phyloP scores from a whole-genome alignment of 2,113 vertebrate genomes.

The Delphinapterus leucas region DNA sequence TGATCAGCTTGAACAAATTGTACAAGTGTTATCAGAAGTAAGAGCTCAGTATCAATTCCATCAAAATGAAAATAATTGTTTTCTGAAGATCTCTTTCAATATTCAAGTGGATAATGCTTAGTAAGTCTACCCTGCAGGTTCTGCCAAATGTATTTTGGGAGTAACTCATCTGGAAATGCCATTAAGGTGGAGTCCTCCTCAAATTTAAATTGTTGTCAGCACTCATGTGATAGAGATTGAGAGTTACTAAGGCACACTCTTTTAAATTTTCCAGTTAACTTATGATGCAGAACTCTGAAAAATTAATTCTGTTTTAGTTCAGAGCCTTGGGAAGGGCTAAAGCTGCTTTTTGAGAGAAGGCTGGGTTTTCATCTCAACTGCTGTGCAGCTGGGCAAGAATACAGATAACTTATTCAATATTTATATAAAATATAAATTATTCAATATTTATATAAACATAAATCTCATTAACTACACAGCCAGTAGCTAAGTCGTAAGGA shows the following conservation, averaged over 20 bases:
- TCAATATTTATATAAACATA: not conserved
- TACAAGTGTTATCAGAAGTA: not conserved
- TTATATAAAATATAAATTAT: not conserved
- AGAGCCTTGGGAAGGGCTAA: not conserved
- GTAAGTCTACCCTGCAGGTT: not conserved
- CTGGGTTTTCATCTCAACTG: not conserved
- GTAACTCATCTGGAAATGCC: not conserved
- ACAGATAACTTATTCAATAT: not conserved
- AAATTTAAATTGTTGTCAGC: not conserved
- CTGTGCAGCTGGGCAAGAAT: not conserved
- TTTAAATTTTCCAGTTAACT: not conserved
- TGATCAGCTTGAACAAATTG: not conserved
- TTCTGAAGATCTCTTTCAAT: conserved; percentile 10
- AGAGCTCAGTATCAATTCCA: not conserved
- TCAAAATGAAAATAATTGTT: not conserved
- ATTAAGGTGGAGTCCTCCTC: not conserved
- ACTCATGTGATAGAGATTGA: not conserved
- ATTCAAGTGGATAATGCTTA: not conserved
- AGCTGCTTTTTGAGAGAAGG: not conserved
- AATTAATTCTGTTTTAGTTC: not conserved
- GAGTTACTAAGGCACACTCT: not conserved
- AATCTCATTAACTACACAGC: not conserved
- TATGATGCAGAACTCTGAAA: not conserved
- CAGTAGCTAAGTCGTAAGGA: not conserved
- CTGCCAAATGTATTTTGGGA: not conserved